Evolutionary conservation across 2,888 invertebrate species (phyloP).

Genomic region (Coleophora flavipennella): DNA sequence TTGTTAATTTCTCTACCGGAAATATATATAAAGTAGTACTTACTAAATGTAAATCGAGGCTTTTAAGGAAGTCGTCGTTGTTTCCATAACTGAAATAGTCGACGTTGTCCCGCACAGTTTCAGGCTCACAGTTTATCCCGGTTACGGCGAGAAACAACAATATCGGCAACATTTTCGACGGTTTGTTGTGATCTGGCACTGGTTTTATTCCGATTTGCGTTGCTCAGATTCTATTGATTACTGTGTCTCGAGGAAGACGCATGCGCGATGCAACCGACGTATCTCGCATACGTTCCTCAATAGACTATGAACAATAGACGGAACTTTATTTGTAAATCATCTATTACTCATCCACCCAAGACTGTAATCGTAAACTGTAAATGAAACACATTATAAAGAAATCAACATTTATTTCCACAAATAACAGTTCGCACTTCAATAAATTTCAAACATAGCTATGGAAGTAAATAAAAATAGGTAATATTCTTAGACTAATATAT

Average conservation of each 20-base stretch:
- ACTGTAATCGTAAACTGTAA: constrained; percentile 13
- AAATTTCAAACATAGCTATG: constrained; percentile 10
- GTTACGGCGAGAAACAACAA: constrained; percentile 32
- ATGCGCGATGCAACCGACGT: constrained; percentile 39
- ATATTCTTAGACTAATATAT: constrained; percentile 22
- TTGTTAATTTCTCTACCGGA: not conserved
- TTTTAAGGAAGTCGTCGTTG: constrained; percentile 54
- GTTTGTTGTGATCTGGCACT: constrained; percentile 43
- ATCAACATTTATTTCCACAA: constrained; percentile 2
- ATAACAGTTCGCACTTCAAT: constrained; percentile 2
- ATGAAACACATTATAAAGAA: constrained; percentile 4
- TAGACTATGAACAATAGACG: too few species aligned
- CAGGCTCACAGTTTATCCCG: constrained; percentile 52
- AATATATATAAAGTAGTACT: constrained; percentile 17
- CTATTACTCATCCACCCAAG: constrained; percentile 31
- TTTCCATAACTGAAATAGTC: constrained; percentile 61
- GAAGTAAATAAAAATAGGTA: constrained; percentile 24
- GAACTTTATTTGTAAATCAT: constrained; percentile 17
- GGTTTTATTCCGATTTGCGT: constrained; percentile 30
- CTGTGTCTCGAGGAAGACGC: constrained; percentile 33
- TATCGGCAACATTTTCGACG: constrained; percentile 40
- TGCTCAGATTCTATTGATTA: constrained; percentile 49
- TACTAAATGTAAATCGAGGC: constrained; percentile 53
- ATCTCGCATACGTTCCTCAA: constrained; percentile 12
- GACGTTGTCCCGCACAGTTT: constrained; percentile 58